Base-by-base conservation (phyloP, 2,113 vertebrate genomes). In the Platichthys stellatus region DNA sequence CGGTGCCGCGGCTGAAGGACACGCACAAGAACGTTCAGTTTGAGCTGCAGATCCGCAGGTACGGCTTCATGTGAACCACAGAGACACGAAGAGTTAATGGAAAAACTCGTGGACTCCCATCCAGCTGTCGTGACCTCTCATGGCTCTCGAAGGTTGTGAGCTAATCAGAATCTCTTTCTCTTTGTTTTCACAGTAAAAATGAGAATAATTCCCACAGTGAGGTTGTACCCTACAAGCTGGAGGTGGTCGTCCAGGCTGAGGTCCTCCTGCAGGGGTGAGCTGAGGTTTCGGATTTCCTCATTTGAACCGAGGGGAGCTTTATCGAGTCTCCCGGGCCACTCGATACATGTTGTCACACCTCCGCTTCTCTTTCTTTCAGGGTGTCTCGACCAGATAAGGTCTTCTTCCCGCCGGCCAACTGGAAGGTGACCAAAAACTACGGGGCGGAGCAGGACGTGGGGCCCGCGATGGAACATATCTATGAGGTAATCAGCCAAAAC, bases 41-140 rank as follows among this genome's bases (percentile, higher is more conserved):
- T 83, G 96, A 98, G 63, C 89, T 96, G 51, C 97, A 97, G 94
- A 97, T 98, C 54, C 95, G 95, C 92, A 96, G 97, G 97, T 97
- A 91, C 43, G 43, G 3, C 21, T 35, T 56, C 2, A 15, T 2
- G 31, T 21, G 9, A 28, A 59, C 38, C 5, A 3, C 12, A 9
- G 20, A 23, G 3, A 28, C 1, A 5, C 14, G 2, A 4, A 26
- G 13, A 53, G 28, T 24, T 51, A 2, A 20, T 3, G 7, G 43
- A 21, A 66, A 24, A 2, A 47, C 15, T 8, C 28, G 2, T 13
- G 9, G 35, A 4, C n/a, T 17, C 49, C 54, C 43, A 28, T 77
- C 49, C n/a, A 49, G 7, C 47, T 17, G 11, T 51, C 15, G 11
- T 43, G 40, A 12, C 40, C 40, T 43, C 40, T 11, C 11, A 13